Evolutionary conservation across 2,888 invertebrate genomes (phyloP), one percentile per base, ranked within the genome.

Genomic region (Callyntrura guangdongensis): DNA sequence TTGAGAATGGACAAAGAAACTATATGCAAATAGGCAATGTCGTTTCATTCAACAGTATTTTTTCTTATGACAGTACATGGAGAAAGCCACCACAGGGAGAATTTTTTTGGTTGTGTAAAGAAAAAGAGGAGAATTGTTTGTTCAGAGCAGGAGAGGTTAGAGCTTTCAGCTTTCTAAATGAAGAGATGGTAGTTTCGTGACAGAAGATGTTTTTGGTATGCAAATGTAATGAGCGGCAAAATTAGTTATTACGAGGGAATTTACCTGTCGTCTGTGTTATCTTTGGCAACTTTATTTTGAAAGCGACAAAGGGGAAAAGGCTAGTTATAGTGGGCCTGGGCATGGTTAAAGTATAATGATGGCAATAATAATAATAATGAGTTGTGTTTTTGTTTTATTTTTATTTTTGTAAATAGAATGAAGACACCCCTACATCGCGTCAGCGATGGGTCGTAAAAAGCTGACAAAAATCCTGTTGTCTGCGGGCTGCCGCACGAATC

Each of bases 351-450:
- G 6, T n/a, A 59, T 59, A 17, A 79, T 79, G 36, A 36, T 36
- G 6, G 36, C 6, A 36, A 36, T 36, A 36, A 36, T 36, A 6
- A n/a, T n/a, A n/a, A n/a, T n/a, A n/a, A 20, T 14, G 47, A 17
- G 17, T 5, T 36, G 72, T 72, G 27, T 27, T 27, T 67, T 74
- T 56, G n/a, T n/a, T n/a, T n/a, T 14, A 53, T 61, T 64, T 45
- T 14, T 47, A 49, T 49, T 67, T 47, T 11, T 49, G 0, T 67
- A 20, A 20, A 11, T 72, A 96, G 96, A 99, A 99, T 95, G 98
- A 98, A 0, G 99, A 99, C 95, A 98, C 98, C 0, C 97, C 98
- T 0, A 99, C 95, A 98, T 99, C 94, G 97, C 98, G 0, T 97
- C 98, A 9, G 99, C 99, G 0, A 98, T 99, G 98, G 98, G 98